A percentile compares a stretch with the other conserved stretches of the same genome.
These are phyloP conservation scores for Encarsia formosa DNA, from an alignment of 2,888 invertebrate species.

Conservation along the genomic window DNA sequence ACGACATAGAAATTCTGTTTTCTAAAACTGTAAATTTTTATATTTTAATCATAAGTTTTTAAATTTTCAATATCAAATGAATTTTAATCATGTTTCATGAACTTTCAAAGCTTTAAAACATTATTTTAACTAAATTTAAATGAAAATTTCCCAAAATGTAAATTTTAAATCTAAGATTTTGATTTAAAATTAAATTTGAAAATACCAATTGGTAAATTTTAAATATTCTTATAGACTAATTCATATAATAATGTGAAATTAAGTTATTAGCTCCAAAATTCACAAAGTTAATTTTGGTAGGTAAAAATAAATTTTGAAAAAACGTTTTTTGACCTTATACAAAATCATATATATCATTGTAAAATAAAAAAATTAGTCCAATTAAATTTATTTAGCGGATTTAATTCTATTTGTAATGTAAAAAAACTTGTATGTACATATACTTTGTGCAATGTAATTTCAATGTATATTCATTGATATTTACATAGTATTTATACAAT, in stretches of 20 bases:
- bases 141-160: too few relatives aligned
- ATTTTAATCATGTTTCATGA: not conserved
- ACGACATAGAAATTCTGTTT: not conserved
- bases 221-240: not conserved
- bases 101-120: too few relatives aligned
- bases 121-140: too few relatives aligned
- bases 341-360: not conserved
- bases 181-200: constrained; percentile 1
- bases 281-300: too few relatives aligned
- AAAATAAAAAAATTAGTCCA: not conserved
- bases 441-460: too few relatives aligned
- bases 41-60: not conserved
- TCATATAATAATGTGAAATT: not conserved
- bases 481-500: too few relatives aligned
- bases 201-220: too few relatives aligned
- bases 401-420: too few relatives aligned
- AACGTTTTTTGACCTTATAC: not conserved
- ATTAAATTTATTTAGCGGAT: too few relatives aligned
- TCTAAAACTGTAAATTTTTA: not conserved
- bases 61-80: not conserved
- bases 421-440: too few relatives aligned
- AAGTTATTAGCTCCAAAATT: too few relatives aligned
- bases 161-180: not conserved
- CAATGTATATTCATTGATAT: too few relatives aligned
- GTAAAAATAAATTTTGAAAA: not conserved